Percentiles rank a stretch among this genome's conserved stretches.
Evolutionary conservation across 2,797 vertebrate species (phyloP).

Genomic region (Rhinophrynus dorsalis): DNA sequence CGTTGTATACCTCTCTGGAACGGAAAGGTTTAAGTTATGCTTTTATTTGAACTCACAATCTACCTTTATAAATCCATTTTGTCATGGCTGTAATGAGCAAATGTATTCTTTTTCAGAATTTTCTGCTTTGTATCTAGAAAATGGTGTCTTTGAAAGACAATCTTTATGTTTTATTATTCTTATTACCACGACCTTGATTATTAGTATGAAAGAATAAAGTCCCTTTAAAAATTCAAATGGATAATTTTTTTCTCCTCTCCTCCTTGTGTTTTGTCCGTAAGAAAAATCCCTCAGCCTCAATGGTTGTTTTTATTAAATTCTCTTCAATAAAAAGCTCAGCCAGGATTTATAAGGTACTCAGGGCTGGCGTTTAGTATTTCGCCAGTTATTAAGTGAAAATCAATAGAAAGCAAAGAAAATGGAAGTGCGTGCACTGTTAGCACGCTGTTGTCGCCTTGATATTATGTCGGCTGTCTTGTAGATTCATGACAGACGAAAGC

Average conservation of each 20-base stretch:
- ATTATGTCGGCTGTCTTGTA: slow-evolving; percentile 99
- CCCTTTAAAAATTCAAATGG: slow-evolving; percentile 55
- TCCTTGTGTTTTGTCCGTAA: slow-evolving; percentile 68
- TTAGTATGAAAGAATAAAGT: slow-evolving; percentile 11
- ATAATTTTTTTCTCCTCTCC: slow-evolving; percentile 40
- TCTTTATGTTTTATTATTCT: not conserved
- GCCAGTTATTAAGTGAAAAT: slow-evolving; percentile 99
- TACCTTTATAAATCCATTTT: no score
- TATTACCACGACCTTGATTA: slow-evolving; percentile 26
- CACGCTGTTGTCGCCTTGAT: slow-evolving; percentile 98
- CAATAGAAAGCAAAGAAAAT: slow-evolving; percentile 99
- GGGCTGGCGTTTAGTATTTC: slow-evolving; percentile 99
- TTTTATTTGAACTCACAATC: no score
- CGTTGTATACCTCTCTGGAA: no score
- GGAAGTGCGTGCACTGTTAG: slow-evolving; percentile 94
- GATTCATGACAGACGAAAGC: slow-evolving; percentile 95
- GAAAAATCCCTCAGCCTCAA: slow-evolving; percentile 90
- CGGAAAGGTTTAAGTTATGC: no score
- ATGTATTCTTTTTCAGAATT: no score
- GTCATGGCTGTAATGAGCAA: no score
- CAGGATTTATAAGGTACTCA: slow-evolving; percentile 99
- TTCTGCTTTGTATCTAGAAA: not conserved
- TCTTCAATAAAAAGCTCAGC: slow-evolving; percentile 99
- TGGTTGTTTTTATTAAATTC: slow-evolving; percentile 99
- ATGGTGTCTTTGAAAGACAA: not conserved